Evolutionary conservation across 2,797 vertebrate species (phyloP).

Genomic region (Monodelphis domestica): DNA sequence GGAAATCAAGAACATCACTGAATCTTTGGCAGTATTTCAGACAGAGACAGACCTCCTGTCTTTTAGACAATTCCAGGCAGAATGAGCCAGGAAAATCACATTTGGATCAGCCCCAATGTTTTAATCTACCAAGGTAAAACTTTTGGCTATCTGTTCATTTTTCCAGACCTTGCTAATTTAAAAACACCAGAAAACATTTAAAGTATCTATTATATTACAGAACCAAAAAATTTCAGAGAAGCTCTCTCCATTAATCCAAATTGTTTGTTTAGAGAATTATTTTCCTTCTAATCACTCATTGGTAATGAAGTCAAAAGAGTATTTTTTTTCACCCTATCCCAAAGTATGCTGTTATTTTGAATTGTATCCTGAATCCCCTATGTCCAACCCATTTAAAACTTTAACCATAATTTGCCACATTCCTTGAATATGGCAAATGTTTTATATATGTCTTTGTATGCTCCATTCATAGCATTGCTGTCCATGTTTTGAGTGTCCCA

Average conservation of each 20-base stretch:
- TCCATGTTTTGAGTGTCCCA: not conserved
- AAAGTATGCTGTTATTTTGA: not conserved
- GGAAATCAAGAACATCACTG: not conserved
- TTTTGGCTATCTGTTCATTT: not conserved
- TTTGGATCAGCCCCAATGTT: not conserved
- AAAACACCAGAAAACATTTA: not conserved
- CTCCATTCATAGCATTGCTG: not conserved
- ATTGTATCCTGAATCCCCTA: too few species aligned
- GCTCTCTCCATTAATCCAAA: not conserved
- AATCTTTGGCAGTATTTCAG: not conserved
- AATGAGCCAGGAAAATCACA: not conserved
- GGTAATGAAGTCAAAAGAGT: not conserved
- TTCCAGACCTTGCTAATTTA: not conserved
- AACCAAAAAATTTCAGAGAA: not conserved
- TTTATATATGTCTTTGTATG: not conserved
- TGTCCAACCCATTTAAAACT: not conserved
- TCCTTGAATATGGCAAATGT: not conserved
- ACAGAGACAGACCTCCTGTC: not conserved
- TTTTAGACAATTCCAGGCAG: not conserved
- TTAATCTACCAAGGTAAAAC: not conserved
- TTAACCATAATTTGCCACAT: too few species aligned
- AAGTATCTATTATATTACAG: not conserved
- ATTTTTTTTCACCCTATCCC: not conserved
- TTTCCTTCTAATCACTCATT: not conserved
- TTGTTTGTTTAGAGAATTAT: not conserved